Conservation (phyloP, 1,140 invertebrate genomes). For the Pachypsylla venusta region DNA sequence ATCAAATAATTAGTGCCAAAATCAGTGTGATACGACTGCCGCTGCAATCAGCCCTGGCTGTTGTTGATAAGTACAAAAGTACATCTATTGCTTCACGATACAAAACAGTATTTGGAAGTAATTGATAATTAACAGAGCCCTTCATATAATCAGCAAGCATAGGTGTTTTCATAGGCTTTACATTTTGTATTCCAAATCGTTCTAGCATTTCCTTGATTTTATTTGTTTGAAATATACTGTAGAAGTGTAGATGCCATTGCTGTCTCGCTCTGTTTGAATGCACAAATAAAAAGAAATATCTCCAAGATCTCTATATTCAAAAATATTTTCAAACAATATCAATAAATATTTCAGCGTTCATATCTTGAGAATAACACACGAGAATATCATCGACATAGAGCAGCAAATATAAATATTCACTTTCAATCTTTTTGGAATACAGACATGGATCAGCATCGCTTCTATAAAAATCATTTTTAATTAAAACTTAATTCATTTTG, state of each 20-base stretch:
- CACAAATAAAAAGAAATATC: not conserved
- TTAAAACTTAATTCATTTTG: not conserved
- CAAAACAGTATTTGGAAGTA: not conserved
- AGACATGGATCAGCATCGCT: not conserved
- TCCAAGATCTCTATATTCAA: not conserved
- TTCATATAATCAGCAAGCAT: not conserved
- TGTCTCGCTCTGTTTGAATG: not conserved
- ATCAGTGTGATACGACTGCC: too few species aligned
- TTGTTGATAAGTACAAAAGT: too few species aligned
- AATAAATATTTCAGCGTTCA: not conserved
- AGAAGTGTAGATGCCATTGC: not conserved
- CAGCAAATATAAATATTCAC: not conserved
- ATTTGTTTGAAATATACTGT: not conserved
- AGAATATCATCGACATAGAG: not conserved
- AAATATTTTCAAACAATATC: not conserved
- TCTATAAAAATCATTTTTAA: not conserved
- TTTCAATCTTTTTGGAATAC: not conserved
- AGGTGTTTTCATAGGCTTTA: not conserved
- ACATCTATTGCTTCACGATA: not conserved
- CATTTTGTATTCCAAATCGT: not conserved
- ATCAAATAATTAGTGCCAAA: too few species aligned
- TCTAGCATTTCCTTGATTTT: not conserved
- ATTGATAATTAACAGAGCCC: not conserved
- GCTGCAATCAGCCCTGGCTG: too few species aligned
- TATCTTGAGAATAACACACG: not conserved